phyloP scores from a whole-genome alignment of 2,113 vertebrate species.

The Ictalurus furcatus region DNA sequence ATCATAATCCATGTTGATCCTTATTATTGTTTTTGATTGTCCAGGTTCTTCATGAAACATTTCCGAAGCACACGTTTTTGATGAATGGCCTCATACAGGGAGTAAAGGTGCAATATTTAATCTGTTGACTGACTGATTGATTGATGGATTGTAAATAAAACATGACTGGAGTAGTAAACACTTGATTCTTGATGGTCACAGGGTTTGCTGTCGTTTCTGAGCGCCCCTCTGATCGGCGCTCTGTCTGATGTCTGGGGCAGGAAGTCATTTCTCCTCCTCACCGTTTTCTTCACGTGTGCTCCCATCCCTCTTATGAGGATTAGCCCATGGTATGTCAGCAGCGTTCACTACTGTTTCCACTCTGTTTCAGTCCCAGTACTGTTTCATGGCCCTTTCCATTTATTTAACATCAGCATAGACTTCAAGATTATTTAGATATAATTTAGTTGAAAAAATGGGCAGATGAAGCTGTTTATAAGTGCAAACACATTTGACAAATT shows the following conservation, averaged over 20 bases:
- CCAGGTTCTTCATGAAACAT: constrained; percentile 85
- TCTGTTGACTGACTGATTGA: neutral
- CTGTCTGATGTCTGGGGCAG: constrained; percentile 89
- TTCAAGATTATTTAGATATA: neutral
- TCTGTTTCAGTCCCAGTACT: neutral
- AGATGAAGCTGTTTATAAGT: neutral
- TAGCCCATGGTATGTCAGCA: constrained; percentile 80
- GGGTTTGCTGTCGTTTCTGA: constrained; percentile 86
- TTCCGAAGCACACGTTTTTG: constrained; percentile 87
- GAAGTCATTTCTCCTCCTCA: constrained; percentile 87
- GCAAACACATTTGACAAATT: neutral
- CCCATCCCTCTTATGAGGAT: constrained; percentile 90
- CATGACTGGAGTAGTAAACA: neutral
- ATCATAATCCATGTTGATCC: neutral
- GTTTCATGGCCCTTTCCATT: neutral
- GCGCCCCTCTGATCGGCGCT: constrained; percentile 86
- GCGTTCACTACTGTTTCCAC: neutral
- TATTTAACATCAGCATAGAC: neutral
- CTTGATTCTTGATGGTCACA: constrained; percentile 47
- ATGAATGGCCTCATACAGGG: constrained; percentile 89
- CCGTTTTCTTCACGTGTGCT: constrained; percentile 88
- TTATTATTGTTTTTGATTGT: neutral
- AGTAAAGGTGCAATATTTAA: constrained; percentile 75
- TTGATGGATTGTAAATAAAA: neutral
- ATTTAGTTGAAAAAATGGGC: neutral